Evolutionary conservation across 2,797 vertebrate species (phyloP).

Genomic region (Cheirogaleus major): DNA sequence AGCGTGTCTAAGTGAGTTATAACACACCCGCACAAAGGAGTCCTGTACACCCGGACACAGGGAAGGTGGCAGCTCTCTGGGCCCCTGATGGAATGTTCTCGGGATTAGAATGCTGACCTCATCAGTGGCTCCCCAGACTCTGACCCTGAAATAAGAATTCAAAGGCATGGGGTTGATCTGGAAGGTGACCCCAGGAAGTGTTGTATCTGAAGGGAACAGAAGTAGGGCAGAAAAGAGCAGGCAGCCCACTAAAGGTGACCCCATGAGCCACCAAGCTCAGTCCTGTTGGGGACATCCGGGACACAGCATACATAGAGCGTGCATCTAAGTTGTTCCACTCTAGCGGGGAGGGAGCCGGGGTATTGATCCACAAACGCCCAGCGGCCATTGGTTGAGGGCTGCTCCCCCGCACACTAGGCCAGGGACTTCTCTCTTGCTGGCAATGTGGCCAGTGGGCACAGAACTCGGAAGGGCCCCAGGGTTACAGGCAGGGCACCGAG

Average conservation of each 20-base stretch:
- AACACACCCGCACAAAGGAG: not conserved
- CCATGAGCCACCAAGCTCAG: not conserved
- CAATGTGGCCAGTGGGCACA: accelerated
- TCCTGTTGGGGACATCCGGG: not conserved
- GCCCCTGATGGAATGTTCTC: not conserved
- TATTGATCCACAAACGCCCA: not conserved
- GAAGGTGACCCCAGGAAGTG: not conserved
- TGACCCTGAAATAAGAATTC: not conserved
- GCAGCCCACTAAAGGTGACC: not conserved
- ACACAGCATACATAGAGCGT: accelerated
- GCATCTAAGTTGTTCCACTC: no score
- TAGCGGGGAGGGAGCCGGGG: not conserved
- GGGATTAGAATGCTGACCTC: not conserved
- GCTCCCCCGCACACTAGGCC: not conserved
- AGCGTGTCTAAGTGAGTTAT: not conserved
- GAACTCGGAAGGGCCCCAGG: not conserved
- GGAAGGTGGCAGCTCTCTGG: not conserved
- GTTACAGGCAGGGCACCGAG: accelerated
- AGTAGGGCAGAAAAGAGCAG: not conserved
- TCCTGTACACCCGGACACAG: not conserved
- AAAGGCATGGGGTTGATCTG: not conserved
- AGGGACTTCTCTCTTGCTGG: not conserved
- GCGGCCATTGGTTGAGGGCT: not conserved
- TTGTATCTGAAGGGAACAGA: not conserved
- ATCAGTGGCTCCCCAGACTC: not conserved